A percentile compares a stretch with the other conserved stretches of the same genome.
These are phyloP conservation scores for Cherax quadricarinatus DNA, from an alignment of 1,140 invertebrate species.

Conservation along the genomic window DNA sequence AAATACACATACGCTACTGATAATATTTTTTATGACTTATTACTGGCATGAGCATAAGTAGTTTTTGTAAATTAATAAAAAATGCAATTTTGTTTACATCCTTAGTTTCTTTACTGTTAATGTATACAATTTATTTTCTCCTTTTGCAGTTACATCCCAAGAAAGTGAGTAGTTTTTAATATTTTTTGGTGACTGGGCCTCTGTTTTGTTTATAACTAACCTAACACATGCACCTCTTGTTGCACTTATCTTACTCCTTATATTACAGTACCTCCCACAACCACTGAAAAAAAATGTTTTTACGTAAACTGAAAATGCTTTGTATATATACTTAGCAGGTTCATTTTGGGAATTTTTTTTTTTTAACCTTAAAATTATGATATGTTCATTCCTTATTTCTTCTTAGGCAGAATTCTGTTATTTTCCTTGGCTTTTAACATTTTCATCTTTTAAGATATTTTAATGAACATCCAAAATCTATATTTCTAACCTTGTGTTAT, in stretches of 20 bases:
- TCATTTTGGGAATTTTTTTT: no score
- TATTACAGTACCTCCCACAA: neutral
- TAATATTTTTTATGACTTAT: no score
- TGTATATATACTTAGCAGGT: neutral
- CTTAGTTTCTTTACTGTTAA: neutral
- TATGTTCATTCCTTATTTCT: no score
- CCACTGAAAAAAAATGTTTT: neutral
- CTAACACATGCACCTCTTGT: neutral
- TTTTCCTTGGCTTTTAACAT: no score
- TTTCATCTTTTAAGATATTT: no score
- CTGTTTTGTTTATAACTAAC: neutral
- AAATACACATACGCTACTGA: no score
- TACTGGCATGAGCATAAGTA: no score
- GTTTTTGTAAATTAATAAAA: neutral
- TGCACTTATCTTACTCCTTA: neutral
- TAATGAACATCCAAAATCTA: no score
- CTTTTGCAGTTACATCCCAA: conserved; percentile 17
- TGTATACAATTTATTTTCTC: conserved; percentile 8
- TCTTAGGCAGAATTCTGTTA: no score
- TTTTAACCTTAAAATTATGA: no score
- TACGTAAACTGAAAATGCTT: neutral
- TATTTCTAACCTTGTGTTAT: no score
- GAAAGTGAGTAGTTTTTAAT: conserved; percentile 5
- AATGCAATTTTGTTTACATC: neutral
- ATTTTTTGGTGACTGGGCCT: neutral